These are phyloP conservation scores for Chouioia cunea DNA, from an alignment of 2,888 invertebrate species.

Conservation along the genomic window DNA sequence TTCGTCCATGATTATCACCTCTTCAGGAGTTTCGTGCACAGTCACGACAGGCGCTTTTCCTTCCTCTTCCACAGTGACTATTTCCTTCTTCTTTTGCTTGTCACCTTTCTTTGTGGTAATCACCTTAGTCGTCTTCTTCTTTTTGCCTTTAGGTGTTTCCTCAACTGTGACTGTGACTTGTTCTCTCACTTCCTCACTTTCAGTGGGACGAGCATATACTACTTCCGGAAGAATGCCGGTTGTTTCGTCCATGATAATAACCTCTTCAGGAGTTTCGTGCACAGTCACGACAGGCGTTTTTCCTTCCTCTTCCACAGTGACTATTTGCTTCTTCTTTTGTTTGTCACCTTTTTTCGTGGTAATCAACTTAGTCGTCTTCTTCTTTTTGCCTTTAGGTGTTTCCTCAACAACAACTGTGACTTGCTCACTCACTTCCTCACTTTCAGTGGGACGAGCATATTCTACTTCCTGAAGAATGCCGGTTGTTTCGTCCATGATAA, in stretches of 20 bases:
- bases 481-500: slow-evolving; percentile 27
- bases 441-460: slow-evolving; percentile 45
- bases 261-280: slow-evolving; percentile 60
- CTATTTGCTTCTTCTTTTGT: slow-evolving; percentile 55
- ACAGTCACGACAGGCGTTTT: slow-evolving; percentile 67
- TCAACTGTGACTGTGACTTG: slow-evolving; percentile 59
- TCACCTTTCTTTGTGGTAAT: neutral
- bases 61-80: slow-evolving; percentile 65
- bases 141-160: slow-evolving; percentile 58
- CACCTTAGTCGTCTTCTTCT: slow-evolving; percentile 60
- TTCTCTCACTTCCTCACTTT: slow-evolving; percentile 61
- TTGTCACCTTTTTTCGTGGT: slow-evolving; percentile 48
- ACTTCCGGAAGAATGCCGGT: slow-evolving; percentile 64
- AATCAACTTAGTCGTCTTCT: slow-evolving; percentile 46
- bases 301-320: slow-evolving; percentile 69
- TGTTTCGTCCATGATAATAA: slow-evolving; percentile 51
- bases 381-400: slow-evolving; percentile 62
- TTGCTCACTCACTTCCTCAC: slow-evolving; percentile 56
- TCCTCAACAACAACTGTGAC: slow-evolving; percentile 56
- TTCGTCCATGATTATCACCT: slow-evolving; percentile 68
- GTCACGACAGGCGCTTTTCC: slow-evolving; percentile 64
- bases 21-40: slow-evolving; percentile 68
- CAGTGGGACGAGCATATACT: slow-evolving; percentile 56
- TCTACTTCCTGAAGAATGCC: neutral
- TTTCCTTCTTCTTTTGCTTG: slow-evolving; percentile 53